phyloP scores from a whole-genome alignment of 2,797 vertebrate species.

The Nasua narica region DNA sequence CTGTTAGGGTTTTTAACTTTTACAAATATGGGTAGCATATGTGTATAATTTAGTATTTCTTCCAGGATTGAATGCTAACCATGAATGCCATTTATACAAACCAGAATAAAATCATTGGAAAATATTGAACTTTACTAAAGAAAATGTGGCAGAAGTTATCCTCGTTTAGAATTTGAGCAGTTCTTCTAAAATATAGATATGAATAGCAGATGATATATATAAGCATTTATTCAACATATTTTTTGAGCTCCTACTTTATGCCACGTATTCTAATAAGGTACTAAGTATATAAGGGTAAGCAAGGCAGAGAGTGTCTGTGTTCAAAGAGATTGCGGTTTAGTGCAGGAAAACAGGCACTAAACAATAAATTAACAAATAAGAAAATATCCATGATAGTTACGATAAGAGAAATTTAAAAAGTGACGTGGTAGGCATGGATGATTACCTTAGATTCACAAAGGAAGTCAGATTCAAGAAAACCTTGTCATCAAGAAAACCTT shows the following conservation, averaged over 20 bases:
- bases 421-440: background rate
- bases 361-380: background rate
- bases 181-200: background rate
- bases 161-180: background rate
- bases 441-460: background rate
- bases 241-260: background rate
- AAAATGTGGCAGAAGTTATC: background rate
- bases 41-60: constrained; percentile 46
- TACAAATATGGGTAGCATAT: constrained; percentile 23
- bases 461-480: background rate
- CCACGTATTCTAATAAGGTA: background rate
- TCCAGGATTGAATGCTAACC: constrained; percentile 33
- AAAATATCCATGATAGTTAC: background rate
- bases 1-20: background rate
- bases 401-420: background rate
- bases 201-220: background rate
- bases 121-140: constrained; percentile 17
- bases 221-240: background rate
- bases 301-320: background rate
- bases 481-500: no score
- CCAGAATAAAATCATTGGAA: constrained; percentile 27
- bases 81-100: constrained; percentile 2
- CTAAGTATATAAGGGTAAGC: background rate
- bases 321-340: background rate
- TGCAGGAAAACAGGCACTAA: background rate